A percentile compares a stretch with the other conserved stretches of the same genome.
These are phyloP conservation scores for Chiloscyllium plagiosum DNA, from an alignment of 2,113 vertebrate species.

Conservation along the genomic window DNA sequence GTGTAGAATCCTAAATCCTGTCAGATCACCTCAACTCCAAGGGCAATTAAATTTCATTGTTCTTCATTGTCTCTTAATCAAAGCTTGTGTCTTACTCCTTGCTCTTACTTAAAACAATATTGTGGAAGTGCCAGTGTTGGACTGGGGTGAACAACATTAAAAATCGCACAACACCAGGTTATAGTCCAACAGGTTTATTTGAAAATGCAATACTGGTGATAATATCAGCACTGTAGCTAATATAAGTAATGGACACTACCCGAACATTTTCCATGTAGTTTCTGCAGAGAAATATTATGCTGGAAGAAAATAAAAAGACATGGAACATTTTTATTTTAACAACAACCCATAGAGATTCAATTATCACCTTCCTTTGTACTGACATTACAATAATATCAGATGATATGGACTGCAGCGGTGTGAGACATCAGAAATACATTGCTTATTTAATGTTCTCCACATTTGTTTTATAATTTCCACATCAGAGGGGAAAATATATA, in stretches of 20 bases:
- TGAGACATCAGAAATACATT: neutral
- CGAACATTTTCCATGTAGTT: neutral
- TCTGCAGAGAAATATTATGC: neutral
- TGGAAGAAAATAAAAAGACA: neutral
- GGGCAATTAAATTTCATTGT: neutral
- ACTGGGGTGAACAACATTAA: too few relatives aligned
- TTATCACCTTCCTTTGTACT: neutral
- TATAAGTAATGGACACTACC: neutral
- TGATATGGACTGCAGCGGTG: neutral
- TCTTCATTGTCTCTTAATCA: neutral
- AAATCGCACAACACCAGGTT: too few relatives aligned
- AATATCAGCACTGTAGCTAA: neutral
- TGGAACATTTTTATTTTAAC: neutral
- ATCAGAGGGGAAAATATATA: neutral
- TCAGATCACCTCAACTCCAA: neutral
- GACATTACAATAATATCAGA: neutral
- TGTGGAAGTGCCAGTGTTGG: too few relatives aligned
- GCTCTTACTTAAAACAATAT: neutral
- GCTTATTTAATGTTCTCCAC: neutral
- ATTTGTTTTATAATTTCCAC: neutral
- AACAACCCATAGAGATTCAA: neutral
- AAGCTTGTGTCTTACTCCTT: neutral
- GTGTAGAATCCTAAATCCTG: neutral
- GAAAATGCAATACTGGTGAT: neutral
- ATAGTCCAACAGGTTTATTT: too few relatives aligned